Conservation (phyloP, 2,888 invertebrate species). For the Aporophyla nigra region DNA sequence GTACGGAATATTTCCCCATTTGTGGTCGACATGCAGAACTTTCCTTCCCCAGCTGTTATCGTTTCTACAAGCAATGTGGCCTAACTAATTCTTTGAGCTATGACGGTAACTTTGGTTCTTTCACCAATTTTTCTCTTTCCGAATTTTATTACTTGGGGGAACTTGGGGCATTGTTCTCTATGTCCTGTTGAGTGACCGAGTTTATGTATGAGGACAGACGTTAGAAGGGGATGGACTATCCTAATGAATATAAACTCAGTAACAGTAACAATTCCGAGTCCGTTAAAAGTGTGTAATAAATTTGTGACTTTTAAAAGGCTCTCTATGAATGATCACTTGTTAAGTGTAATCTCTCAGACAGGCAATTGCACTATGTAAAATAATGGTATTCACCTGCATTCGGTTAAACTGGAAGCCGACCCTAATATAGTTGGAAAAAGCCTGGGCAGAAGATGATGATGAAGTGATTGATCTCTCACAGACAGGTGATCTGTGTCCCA, state of each 20-base stretch:
- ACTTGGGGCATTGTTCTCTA: constrained; percentile 48
- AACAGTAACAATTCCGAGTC: constrained; percentile 12
- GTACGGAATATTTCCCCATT: constrained; percentile 41
- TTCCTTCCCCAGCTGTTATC: constrained; percentile 62
- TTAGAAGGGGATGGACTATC: neutral
- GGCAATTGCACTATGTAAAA: no score
- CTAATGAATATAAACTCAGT: constrained; percentile 50
- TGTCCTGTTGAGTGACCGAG: constrained; percentile 51
- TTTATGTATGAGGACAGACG: constrained; percentile 34
- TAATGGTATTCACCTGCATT: no score
- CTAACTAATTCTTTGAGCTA: constrained; percentile 67
- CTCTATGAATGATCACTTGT: neutral
- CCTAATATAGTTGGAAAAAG: no score
- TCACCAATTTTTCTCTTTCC: constrained; percentile 47
- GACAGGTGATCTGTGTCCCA: neutral
- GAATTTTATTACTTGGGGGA: constrained; percentile 59
- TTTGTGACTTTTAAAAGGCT: constrained; percentile 18
- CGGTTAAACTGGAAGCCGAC: no score
- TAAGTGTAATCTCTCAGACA: neutral
- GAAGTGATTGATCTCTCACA: neutral
- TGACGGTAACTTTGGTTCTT: constrained; percentile 57
- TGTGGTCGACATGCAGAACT: constrained; percentile 48
- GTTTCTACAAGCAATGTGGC: constrained; percentile 60
- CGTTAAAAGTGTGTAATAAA: constrained; percentile 11
- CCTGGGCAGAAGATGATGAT: no score